phyloP scores from a whole-genome alignment of 2,888 invertebrate genomes.

The Tenthredo scrophulariae region DNA sequence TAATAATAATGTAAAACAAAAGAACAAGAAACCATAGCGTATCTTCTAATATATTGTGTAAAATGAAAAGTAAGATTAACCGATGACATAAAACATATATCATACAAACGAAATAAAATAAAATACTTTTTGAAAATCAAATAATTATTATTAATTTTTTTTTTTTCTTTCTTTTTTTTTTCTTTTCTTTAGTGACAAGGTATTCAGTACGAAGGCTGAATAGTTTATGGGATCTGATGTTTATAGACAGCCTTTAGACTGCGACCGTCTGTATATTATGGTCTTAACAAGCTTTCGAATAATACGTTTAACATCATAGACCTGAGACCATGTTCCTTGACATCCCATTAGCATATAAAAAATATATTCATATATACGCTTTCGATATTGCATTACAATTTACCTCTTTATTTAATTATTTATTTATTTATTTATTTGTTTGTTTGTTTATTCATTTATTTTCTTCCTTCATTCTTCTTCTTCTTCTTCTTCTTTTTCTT shows the following conservation, averaged over 20 bases:
- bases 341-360: slow-evolving; percentile 75
- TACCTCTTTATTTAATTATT: slow-evolving; percentile 62
- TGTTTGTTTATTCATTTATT: slow-evolving; percentile 55
- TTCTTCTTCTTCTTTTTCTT: slow-evolving; percentile 45
- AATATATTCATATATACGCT: slow-evolving; percentile 72
- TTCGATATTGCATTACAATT: slow-evolving; percentile 73
- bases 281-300: slow-evolving; percentile 65
- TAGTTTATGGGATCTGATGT: slow-evolving; percentile 66
- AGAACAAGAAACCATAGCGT: slow-evolving; percentile 30
- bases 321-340: slow-evolving; percentile 67
- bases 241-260: slow-evolving; percentile 64
- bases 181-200: slow-evolving; percentile 55
- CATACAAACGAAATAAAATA: slow-evolving; percentile 40
- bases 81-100: slow-evolving; percentile 21
- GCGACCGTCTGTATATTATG: slow-evolving; percentile 53
- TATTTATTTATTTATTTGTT: slow-evolving; percentile 58
- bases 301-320: slow-evolving; percentile 66
- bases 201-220: slow-evolving; percentile 64
- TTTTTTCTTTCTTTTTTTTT: slow-evolving; percentile 41
- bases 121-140: slow-evolving; percentile 35
- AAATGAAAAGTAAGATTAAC: slow-evolving; percentile 33
- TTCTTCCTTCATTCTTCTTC: slow-evolving; percentile 55
- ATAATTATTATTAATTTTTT: background rate
- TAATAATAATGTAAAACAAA: slow-evolving; percentile 14
- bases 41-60: slow-evolving; percentile 34